Evolutionary conservation across 2,113 vertebrate species (phyloP).

Genomic region (Dicaeum eximium): DNA sequence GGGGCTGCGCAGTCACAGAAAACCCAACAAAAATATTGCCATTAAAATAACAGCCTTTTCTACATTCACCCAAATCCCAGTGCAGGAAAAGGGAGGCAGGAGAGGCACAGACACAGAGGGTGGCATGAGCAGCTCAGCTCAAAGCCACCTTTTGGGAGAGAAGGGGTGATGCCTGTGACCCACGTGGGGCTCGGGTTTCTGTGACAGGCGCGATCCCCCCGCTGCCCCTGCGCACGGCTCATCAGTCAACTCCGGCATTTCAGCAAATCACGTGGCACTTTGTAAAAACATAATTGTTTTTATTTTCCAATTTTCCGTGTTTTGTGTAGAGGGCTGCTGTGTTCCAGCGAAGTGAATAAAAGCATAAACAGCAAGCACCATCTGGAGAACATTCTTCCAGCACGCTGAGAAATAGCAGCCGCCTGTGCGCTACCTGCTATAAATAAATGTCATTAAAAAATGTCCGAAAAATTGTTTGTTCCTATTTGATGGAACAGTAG

Average conservation of each 20-base stretch:
- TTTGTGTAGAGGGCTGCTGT: constrained; percentile 58
- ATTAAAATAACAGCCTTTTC: neutral
- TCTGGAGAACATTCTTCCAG: constrained; percentile 77
- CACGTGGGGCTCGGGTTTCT: rapidly evolving
- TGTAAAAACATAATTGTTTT: constrained; percentile 50
- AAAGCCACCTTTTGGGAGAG: neutral
- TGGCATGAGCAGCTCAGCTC: neutral
- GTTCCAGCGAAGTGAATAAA: constrained; percentile 67
- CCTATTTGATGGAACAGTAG: constrained; percentile 67
- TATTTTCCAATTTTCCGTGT: constrained; percentile 61
- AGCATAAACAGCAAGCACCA: constrained; percentile 74
- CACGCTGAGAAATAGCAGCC: constrained; percentile 71
- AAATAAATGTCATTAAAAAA: constrained; percentile 74
- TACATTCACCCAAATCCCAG: neutral
- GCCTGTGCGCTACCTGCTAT: constrained; percentile 75
- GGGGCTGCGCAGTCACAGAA: neutral
- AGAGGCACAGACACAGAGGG: neutral
- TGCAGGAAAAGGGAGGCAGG: neutral
- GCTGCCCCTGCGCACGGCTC: neutral
- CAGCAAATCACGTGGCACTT: constrained; percentile 41
- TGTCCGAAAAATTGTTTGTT: constrained; percentile 50
- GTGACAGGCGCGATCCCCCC: neutral
- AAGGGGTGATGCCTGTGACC: neutral
- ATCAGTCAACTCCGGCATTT: neutral
- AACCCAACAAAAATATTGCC: neutral